These are phyloP conservation scores for Lepus timidus DNA, from an alignment of 2,113 vertebrate genomes.

Conservation along the genomic window DNA sequence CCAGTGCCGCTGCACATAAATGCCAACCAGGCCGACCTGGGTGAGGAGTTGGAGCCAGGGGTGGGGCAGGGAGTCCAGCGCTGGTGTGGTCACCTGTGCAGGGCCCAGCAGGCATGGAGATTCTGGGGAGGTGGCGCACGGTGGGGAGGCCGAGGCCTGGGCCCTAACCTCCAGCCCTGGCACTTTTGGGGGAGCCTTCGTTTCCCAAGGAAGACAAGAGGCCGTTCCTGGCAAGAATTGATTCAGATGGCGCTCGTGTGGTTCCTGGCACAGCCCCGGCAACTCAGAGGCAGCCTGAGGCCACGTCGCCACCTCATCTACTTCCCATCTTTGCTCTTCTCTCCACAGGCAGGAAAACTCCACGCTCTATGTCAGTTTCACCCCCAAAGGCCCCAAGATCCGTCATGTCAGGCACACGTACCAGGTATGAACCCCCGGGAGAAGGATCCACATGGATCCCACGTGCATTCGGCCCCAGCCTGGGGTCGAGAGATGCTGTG, in stretches of 20 bases:
- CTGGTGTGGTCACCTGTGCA: no score
- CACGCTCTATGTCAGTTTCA: slow-evolving; percentile 74
- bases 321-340: background rate
- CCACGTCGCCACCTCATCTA: no score
- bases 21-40: background rate
- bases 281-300: background rate
- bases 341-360: slow-evolving; percentile 74
- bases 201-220: background rate
- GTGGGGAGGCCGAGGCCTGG: background rate
- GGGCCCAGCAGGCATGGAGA: background rate
- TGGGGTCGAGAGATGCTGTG: background rate
- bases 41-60: background rate
- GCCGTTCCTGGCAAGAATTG: rapidly evolving
- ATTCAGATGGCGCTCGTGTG: rapidly evolving
- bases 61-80: background rate
- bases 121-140: background rate
- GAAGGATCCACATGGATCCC: background rate
- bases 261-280: background rate
- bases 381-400: slow-evolving; percentile 55
- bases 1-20: background rate
- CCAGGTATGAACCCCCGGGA: slow-evolving; percentile 54
- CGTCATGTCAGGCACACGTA: slow-evolving; percentile 73
- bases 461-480: background rate
- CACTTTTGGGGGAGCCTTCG: background rate
- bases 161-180: background rate